These are phyloP conservation scores for Microtus pennsylvanicus DNA, from an alignment of 2,113 vertebrate genomes.

Conservation along the genomic window DNA sequence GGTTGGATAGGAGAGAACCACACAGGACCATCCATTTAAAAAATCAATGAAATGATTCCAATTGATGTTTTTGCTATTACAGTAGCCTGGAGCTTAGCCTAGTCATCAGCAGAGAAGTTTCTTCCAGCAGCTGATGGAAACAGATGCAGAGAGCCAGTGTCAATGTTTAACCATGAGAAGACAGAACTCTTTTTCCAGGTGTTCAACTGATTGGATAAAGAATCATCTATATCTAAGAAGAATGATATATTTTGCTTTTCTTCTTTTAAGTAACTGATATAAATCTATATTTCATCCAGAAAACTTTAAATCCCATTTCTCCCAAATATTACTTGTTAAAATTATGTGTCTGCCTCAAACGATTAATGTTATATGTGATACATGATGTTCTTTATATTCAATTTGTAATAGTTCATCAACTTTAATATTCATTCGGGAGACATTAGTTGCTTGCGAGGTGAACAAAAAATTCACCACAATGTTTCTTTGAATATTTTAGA, in stretches of 20 bases:
- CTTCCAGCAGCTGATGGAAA: too few species aligned
- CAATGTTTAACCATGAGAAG: neutral
- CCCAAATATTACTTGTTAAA: neutral
- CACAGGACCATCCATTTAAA: too few species aligned
- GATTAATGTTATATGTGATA: neutral
- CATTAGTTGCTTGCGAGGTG: neutral
- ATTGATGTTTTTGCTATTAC: too few species aligned
- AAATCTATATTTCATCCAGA: neutral
- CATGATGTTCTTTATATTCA: neutral
- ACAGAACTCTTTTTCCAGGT: fast-evolving
- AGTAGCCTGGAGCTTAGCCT: too few species aligned
- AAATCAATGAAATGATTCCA: too few species aligned
- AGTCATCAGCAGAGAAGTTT: too few species aligned
- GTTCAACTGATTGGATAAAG: neutral
- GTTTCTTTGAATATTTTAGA: neutral
- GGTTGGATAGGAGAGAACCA: too few species aligned
- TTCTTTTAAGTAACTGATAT: neutral
- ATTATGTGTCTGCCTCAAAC: neutral
- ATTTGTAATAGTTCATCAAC: neutral
- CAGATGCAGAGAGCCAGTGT: neutral
- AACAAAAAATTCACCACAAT: neutral
- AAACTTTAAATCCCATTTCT: neutral
- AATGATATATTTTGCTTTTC: neutral
- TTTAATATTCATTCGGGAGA: neutral
- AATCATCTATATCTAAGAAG: neutral